Conservation (phyloP, 2,797 vertebrate genomes). For the Manis pentadactyla region DNA sequence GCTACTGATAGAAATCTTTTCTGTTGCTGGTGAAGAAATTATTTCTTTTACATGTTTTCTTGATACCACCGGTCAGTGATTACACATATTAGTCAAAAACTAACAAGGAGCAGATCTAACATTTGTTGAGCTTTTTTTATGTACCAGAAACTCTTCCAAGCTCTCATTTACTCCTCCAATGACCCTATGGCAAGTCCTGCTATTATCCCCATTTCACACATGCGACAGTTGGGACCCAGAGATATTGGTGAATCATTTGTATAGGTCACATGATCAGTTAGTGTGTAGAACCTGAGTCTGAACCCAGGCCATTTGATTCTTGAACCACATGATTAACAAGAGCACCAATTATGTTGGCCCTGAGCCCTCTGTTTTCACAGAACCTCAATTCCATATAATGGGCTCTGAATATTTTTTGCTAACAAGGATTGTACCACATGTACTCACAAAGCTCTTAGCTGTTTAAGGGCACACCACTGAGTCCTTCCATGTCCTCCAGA, state of each 20-base stretch:
- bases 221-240: background rate
- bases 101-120: background rate
- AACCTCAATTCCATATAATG: background rate
- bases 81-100: background rate
- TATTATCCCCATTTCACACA: background rate
- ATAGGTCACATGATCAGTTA: background rate
- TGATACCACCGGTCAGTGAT: background rate
- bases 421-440: background rate
- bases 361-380: background rate
- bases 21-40: background rate
- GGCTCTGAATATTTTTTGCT: background rate
- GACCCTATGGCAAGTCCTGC: background rate
- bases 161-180: background rate
- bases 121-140: background rate
- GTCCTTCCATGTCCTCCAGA: background rate
- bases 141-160: background rate
- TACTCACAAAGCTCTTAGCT: background rate
- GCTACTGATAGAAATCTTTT: constrained; percentile 9
- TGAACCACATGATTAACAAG: background rate
- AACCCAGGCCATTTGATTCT: background rate
- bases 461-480: background rate
- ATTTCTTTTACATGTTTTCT: constrained; percentile 28
- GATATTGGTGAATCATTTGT: background rate
- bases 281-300: background rate
- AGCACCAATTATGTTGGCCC: background rate